Base-by-base conservation (phyloP, 2,888 invertebrate genomes). In the Drymonia ruficornis region DNA sequence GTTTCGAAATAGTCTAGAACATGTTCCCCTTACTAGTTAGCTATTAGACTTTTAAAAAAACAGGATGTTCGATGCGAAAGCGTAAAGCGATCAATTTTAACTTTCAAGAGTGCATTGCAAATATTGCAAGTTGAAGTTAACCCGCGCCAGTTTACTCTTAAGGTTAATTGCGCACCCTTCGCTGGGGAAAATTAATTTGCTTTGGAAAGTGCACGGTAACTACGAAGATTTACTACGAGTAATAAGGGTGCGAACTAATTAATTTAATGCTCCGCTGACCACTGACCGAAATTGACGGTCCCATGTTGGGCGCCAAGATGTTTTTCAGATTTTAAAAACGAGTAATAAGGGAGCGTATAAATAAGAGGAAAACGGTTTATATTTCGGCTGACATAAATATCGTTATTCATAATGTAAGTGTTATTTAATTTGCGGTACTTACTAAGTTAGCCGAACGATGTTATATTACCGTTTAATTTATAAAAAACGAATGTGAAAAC, bases 201-300 rank as follows among this genome's bases (percentile, higher is more conserved):
- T 8, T 18, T 31, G 18, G 7, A 44, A 45, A 46, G 44, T 34
- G 16, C 43, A 49, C 43, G 15, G 36, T 19, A 53, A 50, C 56
- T 48, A n/a, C n/a, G n/a, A 50, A 56, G 45, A 59, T 54, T 52
- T 40, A 46, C 43, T 38, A 28, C 9, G 28, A 58, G 48, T 19
- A 59, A 13, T 47, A 44, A 15, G 42, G 49, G 52, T 16, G 19
- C 16, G 48, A 56, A 55, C 40, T 49, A 52, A 61, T 65, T 50
- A 64, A 42, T 18, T 64, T 50, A 61, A 42, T 18, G 18, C 38
- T 18, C 23, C 43, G 47, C 46, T 18, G 42, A 34, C 45, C n/a
- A 50, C 40, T 51, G 36, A 23, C 46, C 19, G 55, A 8, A 13
- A 50, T 15, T 34, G 19, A 16, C 15, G 44, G 46, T 31, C 40